Evolutionary conservation across 2,797 vertebrate species (phyloP).

Genomic region (Garrulus glandarius): DNA sequence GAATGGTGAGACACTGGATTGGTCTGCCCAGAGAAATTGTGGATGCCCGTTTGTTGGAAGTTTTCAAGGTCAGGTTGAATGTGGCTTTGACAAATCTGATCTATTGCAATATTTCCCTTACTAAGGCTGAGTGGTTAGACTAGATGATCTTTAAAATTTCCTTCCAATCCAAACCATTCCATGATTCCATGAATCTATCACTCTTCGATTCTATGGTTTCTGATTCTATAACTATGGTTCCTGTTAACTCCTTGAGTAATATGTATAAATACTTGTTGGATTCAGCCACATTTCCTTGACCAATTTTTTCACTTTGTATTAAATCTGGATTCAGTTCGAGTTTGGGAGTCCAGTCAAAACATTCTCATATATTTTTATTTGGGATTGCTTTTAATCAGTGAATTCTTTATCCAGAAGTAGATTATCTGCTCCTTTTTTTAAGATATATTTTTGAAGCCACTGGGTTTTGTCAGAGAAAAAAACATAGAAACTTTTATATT

Average conservation of each 20-base stretch:
- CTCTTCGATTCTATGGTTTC: neutral
- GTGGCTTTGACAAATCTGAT: neutral
- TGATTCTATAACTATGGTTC: neutral
- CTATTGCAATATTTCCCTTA: neutral
- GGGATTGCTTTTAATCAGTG: neutral
- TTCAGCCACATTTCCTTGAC: neutral
- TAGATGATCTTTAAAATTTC: neutral
- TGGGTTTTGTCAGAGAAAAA: neutral
- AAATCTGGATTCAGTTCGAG: neutral
- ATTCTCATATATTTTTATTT: neutral
- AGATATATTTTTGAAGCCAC: neutral
- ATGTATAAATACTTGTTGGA: neutral
- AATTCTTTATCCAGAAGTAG: neutral
- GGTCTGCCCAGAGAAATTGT: neutral
- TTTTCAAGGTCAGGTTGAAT: neutral
- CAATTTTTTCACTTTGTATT: neutral
- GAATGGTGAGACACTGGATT: neutral
- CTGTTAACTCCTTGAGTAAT: neutral
- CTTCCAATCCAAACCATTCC: neutral
- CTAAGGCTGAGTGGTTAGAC: neutral
- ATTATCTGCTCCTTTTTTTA: neutral
- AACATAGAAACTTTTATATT: neutral
- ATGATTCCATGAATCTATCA: neutral
- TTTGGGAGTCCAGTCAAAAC: neutral
- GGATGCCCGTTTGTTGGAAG: neutral